Evolutionary conservation across 2,113 vertebrate species (phyloP), one percentile per base, ranked within the genome.

Genomic region (Lamprotornis superbus): DNA sequence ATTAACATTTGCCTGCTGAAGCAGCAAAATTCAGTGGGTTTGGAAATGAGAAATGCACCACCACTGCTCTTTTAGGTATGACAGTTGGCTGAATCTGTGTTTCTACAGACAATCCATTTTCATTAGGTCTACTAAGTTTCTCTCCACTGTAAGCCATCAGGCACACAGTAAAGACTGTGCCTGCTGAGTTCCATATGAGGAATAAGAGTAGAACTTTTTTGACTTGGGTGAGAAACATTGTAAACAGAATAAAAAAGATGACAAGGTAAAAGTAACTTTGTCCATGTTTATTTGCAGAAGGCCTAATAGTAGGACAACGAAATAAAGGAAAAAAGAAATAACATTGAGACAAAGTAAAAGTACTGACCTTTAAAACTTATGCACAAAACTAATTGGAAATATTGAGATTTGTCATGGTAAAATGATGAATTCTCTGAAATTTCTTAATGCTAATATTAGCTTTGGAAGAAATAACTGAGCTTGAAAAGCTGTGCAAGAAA

Each of bases 261-360:
- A 50, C 46, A 56, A 60, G 7, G 9, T 74, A 69, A 89, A 68
- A 9, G 7, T 69, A 52, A 60, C 3, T 46, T 80, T 77, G 18
- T 60, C 35, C 8, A n/a, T n/a, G 3, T 73, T 77, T 80, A 35
- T 25, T 76, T 76, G 13, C 5, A 60, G 20, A 52, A 75, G 1
- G n/a, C 5, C 15, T 49, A 87, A 46, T 3, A 55, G 8, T 11
- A 31, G 3, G 10, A 4, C 0, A 7, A 55, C 19, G 57, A 11
- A 2, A 3, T 9, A 35, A 10, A n/a, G 2, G 13, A 8, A 15
- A 10, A 40, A 30, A 0, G 73, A 50, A 23, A 39, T 30, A 35
- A 15, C 3, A 33, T 10, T 37, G 6, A 74, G 9, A 33, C 11
- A n/a, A 83, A 83, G 4, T 25, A 22, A 4, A 42, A 64, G 4